Evolutionary conservation across 2,888 invertebrate genomes (phyloP).

Genomic region (Syritta pipiens): DNA sequence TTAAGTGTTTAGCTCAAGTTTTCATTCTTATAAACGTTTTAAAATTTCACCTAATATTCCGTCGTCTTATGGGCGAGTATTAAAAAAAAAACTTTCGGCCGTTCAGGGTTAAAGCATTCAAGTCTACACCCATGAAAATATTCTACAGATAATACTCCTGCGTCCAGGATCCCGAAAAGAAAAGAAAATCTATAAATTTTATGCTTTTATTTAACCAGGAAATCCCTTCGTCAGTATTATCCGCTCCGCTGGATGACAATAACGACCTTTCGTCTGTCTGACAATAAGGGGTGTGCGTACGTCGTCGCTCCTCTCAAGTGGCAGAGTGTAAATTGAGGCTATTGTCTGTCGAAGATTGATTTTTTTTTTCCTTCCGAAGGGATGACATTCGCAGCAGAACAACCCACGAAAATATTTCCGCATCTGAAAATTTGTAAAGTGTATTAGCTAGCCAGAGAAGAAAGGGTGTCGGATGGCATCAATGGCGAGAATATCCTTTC

Average conservation of each 20-base stretch:
- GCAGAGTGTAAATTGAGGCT: slow-evolving; percentile 67
- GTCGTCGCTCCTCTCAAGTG: slow-evolving; percentile 46
- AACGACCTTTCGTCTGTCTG: slow-evolving; percentile 15
- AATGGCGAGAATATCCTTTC: slow-evolving; percentile 49
- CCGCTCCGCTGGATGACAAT: slow-evolving; percentile 46
- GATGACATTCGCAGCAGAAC: slow-evolving; percentile 31
- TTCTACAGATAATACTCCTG: no score
- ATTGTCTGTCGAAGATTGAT: slow-evolving; percentile 65
- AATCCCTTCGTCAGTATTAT: slow-evolving; percentile 51
- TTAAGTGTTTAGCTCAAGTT: no score
- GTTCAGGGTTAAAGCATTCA: no score
- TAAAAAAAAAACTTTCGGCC: no score
- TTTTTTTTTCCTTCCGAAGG: slow-evolving; percentile 41
- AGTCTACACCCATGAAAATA: no score
- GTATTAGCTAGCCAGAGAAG: slow-evolving; percentile 53
- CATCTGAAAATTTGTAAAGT: slow-evolving; percentile 59
- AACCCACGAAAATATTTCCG: slow-evolving; percentile 54
- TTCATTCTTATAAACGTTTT: no score
- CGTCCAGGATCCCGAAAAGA: no score
- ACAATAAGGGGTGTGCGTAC: slow-evolving; percentile 32
- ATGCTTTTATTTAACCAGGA: slow-evolving; percentile 42
- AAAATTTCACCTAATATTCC: no score
- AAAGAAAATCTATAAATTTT: slow-evolving; percentile 23
- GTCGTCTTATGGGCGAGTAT: no score
- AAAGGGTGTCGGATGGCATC: slow-evolving; percentile 59